Conservation (phyloP, 2,113 vertebrate species). For the Indicator maculatus region DNA sequence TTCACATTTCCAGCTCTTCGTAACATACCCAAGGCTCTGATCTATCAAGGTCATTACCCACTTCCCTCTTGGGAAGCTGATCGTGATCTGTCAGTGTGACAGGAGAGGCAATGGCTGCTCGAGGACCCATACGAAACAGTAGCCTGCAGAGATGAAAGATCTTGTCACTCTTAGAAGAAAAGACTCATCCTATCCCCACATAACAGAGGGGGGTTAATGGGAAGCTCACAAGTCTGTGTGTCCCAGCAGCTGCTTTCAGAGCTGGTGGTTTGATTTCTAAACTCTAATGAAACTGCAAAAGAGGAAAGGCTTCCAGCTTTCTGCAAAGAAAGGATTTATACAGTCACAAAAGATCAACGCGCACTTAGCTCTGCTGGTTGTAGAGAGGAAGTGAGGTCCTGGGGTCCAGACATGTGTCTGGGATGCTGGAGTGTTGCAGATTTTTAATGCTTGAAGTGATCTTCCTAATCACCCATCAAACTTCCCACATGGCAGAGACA, state of each 20-base stretch:
- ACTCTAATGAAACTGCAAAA: not conserved
- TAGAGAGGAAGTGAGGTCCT: not conserved
- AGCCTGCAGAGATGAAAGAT: not conserved
- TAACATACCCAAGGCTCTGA: not conserved
- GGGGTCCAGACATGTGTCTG: not conserved
- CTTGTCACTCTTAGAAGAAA: not conserved
- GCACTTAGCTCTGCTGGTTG: not conserved
- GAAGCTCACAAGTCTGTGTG: not conserved
- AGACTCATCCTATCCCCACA: fast-evolving
- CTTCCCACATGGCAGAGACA: not conserved
- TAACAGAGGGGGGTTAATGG: not conserved
- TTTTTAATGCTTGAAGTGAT: not conserved
- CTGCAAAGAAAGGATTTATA: not conserved
- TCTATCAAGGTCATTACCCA: not conserved
- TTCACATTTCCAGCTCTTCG: not conserved
- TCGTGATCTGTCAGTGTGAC: not conserved
- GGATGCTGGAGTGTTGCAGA: not conserved
- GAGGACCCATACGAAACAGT: not conserved
- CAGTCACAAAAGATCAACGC: not conserved
- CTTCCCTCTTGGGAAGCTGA: not conserved
- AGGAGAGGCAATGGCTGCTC: not conserved
- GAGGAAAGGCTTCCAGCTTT: not conserved
- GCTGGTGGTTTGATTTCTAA: slow-evolving; percentile 6
- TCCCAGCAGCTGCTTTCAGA: not conserved
- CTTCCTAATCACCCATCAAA: not conserved